These are phyloP conservation scores for Hyppa rectilinea DNA, from an alignment of 2,888 invertebrate genomes.

Conservation along the genomic window DNA sequence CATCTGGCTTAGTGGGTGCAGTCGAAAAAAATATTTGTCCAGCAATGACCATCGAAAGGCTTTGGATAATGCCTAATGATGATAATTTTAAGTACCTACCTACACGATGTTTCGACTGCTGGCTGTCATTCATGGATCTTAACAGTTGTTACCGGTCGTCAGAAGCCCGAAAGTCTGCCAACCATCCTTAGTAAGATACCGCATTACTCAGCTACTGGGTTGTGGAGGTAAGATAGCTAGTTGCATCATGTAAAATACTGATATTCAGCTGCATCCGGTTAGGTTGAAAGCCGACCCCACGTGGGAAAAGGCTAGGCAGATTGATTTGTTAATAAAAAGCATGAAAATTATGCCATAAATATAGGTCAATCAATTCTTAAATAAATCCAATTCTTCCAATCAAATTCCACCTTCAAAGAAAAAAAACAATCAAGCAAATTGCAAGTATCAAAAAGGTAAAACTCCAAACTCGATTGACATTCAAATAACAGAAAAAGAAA, in stretches of 20 bases:
- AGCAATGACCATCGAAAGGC: not conserved
- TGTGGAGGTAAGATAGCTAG: too few species aligned
- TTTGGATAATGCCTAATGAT: not conserved
- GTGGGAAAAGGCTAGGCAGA: too few species aligned
- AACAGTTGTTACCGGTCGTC: too few species aligned
- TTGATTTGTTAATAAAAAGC: not conserved
- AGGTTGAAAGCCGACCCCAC: too few species aligned
- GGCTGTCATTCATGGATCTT: too few species aligned
- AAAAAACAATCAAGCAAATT: slow-evolving; percentile 62
- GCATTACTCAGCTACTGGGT: too few species aligned
- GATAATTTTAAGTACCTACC: not conserved
- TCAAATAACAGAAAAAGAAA: slow-evolving; percentile 67
- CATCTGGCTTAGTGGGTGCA: not conserved
- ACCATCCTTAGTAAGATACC: too few species aligned
- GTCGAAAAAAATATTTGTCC: not conserved
- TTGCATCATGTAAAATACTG: too few species aligned
- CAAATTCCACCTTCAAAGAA: slow-evolving; percentile 30
- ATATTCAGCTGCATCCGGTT: too few species aligned
- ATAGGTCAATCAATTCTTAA: slow-evolving; percentile 22
- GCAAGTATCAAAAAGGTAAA: slow-evolving; percentile 54
- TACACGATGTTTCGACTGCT: not conserved
- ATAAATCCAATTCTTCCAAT: slow-evolving; percentile 34
- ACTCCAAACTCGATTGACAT: slow-evolving; percentile 68
- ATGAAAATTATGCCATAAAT: slow-evolving; percentile 4
- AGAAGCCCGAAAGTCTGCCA: too few species aligned